A percentile compares a stretch with the other conserved stretches of the same genome.
These are phyloP conservation scores for Neuroscelio doddi DNA, from an alignment of 2,888 invertebrate species.

Conservation along the genomic window DNA sequence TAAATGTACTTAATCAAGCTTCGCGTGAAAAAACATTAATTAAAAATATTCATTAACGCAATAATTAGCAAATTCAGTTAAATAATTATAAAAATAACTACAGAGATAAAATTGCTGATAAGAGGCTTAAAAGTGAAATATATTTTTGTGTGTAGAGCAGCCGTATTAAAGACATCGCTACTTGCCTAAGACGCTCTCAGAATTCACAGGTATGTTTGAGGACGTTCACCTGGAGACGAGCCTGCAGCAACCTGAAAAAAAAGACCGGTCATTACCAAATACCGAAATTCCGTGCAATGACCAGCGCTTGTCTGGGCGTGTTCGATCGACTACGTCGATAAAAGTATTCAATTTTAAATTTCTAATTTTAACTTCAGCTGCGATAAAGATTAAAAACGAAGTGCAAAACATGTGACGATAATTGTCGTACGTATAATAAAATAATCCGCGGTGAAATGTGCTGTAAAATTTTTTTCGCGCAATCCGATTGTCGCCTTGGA, in stretches of 20 bases:
- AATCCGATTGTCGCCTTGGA: conserved; percentile 10
- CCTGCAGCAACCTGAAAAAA: conserved; percentile 38
- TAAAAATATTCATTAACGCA: no score
- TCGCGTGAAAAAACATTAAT: no score
- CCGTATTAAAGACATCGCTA: conserved; percentile 6
- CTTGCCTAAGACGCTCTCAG: conserved; percentile 20
- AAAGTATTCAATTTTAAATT: neutral
- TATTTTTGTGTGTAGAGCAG: no score
- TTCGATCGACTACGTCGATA: neutral
- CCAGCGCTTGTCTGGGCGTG: conserved; percentile 23
- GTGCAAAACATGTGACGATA: no score
- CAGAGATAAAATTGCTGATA: no score
- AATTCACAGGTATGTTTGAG: conserved; percentile 21
- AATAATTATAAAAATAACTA: no score
- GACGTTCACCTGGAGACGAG: conserved; percentile 44
- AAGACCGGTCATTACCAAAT: conserved; percentile 41
- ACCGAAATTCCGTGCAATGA: conserved; percentile 44
- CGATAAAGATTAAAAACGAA: no score
- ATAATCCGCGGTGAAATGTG: no score
- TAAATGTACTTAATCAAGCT: conserved; percentile 36
- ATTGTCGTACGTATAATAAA: no score
- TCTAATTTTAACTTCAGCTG: no score
- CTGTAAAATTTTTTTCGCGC: neutral
- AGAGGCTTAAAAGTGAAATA: no score
- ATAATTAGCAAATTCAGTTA: no score